Base-by-base conservation (phyloP, 2,888 invertebrate genomes). In the Hetaerina titia region DNA sequence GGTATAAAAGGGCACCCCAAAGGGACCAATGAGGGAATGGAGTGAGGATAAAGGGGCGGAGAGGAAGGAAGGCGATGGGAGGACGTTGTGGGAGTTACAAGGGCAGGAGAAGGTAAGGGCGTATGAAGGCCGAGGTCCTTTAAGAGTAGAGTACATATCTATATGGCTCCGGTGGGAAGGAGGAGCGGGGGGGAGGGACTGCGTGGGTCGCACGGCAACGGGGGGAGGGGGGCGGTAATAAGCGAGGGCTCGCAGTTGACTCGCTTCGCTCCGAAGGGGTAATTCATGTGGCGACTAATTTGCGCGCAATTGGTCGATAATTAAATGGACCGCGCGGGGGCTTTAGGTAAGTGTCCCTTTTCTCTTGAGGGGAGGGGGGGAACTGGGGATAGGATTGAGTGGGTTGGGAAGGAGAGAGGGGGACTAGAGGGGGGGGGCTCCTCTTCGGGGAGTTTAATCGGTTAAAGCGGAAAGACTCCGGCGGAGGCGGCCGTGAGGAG, bases 251-350 rank as follows among this genome's bases (percentile, higher is more conserved):
- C n/a, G 25, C 74, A 74, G 74, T 25, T 74, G 81, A 81, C 81
- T 81, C 81, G 81, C 11, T 31, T 25, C 31, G 31, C 81, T 31
- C 25, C 81, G 31, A 81, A 22, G 11, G 4, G 69, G 69, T 69
- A 69, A 69, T 69, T 69, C 69, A 31, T 22, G 31, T 81, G 81
- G 25, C 13, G 81, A 81, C 25, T 81, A 81, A 81, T 81, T 81
- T 81, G 81, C 31, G 81, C 81, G 15, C 81, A 81, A 81, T 81
- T 81, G 81, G 81, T 81, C 81, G 81, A 81, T 81, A 81, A 81
- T 31, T 81, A 81, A 81, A 81, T 81, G 81, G 81, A 25, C 81
- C 81, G 31, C 81, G 81, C 13, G 81, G 81, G 81, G 81, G 81
- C 11, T 81, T 81, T 31, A n/a, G 31, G 81, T 31, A 81, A 81